These are phyloP conservation scores for Cerceris rybyensis DNA, from an alignment of 2,888 invertebrate species.

Conservation along the genomic window DNA sequence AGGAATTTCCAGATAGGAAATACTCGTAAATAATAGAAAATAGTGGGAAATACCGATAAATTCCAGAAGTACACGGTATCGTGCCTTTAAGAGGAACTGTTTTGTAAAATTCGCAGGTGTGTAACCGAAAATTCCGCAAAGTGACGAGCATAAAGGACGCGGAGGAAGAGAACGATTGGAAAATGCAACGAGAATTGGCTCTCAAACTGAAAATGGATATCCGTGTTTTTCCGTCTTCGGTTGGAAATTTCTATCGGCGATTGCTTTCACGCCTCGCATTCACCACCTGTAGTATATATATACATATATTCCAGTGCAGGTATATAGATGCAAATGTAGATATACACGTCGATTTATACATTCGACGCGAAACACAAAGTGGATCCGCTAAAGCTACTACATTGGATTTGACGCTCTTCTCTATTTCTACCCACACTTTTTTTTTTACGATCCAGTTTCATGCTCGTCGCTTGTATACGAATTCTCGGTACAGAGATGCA, in stretches of 20 bases:
- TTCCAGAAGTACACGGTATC: no score
- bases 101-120: no score
- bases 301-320: not conserved
- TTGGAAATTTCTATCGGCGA: constrained; percentile 64
- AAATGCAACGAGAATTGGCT: not conserved
- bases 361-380: not conserved
- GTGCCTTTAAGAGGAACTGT: no score
- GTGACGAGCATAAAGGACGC: not conserved
- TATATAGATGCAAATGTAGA: not conserved
- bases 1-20: not conserved
- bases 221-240: constrained; percentile 30
- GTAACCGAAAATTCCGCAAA: no score
- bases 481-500: not conserved
- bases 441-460: constrained; percentile 13
- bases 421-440: not conserved
- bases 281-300: constrained; percentile 60
- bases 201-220: constrained; percentile 34
- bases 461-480: constrained; percentile 5
- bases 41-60: no score
- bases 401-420: constrained; percentile 18
- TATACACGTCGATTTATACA: constrained; percentile 11
- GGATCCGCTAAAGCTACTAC: constrained; percentile 1
- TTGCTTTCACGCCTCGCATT: constrained; percentile 74
- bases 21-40: not conserved
- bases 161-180: not conserved